Evolutionary conservation across 2,113 vertebrate genomes (phyloP).

Genomic region (Chitala chitala): DNA sequence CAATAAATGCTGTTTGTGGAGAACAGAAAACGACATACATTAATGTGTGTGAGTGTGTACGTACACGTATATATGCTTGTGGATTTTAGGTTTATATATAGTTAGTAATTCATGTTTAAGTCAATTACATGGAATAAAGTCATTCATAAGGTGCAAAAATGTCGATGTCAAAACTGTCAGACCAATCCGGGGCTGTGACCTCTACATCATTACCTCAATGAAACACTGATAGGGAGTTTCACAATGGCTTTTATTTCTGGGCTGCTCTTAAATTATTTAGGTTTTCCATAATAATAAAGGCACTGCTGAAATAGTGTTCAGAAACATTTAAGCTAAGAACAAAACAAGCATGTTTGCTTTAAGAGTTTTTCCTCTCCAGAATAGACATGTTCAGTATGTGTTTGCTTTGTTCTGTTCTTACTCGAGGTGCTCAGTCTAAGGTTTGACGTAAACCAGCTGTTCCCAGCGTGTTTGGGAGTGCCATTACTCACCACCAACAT

Average conservation of each 20-base stretch:
- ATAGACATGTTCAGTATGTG: conserved; percentile 43
- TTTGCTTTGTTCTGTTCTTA: conserved; percentile 40
- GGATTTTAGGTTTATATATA: too few relatives aligned
- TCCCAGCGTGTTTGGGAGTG: conserved; percentile 46
- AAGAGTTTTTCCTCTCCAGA: conserved; percentile 51
- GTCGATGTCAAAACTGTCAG: too few relatives aligned
- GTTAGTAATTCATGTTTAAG: too few relatives aligned
- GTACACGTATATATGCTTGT: too few relatives aligned
- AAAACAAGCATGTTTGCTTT: too few relatives aligned
- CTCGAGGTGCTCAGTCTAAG: conserved; percentile 47
- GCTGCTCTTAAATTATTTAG: background rate
- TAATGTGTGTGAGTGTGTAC: too few relatives aligned
- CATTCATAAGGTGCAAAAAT: too few relatives aligned
- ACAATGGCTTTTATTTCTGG: background rate
- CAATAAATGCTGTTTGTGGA: conserved; percentile 19
- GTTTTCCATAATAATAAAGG: background rate
- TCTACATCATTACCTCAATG: background rate
- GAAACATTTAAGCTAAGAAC: too few relatives aligned
- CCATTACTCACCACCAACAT: too few relatives aligned
- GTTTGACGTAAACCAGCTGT: conserved; percentile 53
- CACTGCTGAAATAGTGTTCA: too few relatives aligned
- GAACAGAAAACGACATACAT: background rate
- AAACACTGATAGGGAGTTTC: background rate
- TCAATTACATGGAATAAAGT: too few relatives aligned
- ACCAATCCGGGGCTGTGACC: background rate